Base-by-base conservation (phyloP, 1,140 invertebrate species). In the Ruditapes philippinarum region DNA sequence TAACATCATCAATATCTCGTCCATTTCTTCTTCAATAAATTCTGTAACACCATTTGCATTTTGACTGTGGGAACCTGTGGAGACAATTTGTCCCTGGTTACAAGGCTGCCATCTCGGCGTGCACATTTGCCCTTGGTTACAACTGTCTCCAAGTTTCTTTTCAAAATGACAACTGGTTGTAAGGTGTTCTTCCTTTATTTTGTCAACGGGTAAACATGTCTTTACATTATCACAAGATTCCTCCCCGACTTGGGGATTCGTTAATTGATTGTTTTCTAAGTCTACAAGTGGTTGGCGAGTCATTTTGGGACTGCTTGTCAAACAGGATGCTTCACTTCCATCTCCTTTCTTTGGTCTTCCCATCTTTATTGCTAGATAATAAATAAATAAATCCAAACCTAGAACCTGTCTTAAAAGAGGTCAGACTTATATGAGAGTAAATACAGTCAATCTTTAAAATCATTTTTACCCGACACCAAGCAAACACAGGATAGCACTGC, bases 321-420 rank as follows among this genome's bases (percentile, higher is more conserved):
- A 49, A 73, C 42, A 68, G 33, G 40, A 33, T 49, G 45, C 42
- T 22, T 91, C 91, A 78, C 68, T 80, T 57, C 73, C 85, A 40
- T 91, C 92, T 0, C 86, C 88, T 79, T 93, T 93, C 80, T 92
- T 93, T n/a, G 92, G 92, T 65, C 92, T 87, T 54, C 92, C 93
- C 92, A 93, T 93, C 60, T 92, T 93, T 74, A 93, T 92, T 17
- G 92, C 92, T 93, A 79, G 25, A n/a, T n/a, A n/a, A n/a, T n/a
- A n/a, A n/a, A n/a, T n/a, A n/a, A n/a, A n/a, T n/a, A n/a, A n/a
- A n/a, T n/a, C n/a, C n/a, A n/a, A n/a, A n/a, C n/a, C n/a, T n/a
- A n/a, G n/a, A n/a, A n/a, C n/a, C n/a, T n/a, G n/a, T n/a, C n/a
- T n/a, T n/a, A n/a, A n/a, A n/a, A n/a, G n/a, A n/a, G n/a, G n/a